Percentiles rank a stretch among this genome's conserved stretches.
Evolutionary conservation across 2,113 vertebrate species (phyloP).

Genomic region (Melospiza georgiana): DNA sequence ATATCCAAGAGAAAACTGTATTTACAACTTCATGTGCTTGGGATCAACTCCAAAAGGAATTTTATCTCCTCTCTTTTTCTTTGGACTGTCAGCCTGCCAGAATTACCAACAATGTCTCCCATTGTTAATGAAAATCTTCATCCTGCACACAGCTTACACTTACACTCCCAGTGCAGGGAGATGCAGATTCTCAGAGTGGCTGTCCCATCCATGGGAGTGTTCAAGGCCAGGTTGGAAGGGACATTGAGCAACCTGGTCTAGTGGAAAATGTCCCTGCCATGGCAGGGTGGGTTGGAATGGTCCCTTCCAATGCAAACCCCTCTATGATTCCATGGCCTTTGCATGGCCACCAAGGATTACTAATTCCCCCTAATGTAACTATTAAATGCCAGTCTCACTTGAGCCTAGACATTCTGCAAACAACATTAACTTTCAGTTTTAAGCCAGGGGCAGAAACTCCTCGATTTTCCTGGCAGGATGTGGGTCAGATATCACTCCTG

Average conservation of each 20-base stretch:
- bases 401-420: not conserved
- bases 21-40: not conserved
- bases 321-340: not conserved
- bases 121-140: not conserved
- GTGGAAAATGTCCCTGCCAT: not conserved
- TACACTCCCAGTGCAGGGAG: not conserved
- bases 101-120: not conserved
- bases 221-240: not conserved
- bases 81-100: not conserved
- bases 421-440: not conserved
- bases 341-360: not conserved
- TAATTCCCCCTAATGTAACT: not conserved
- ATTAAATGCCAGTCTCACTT: not conserved
- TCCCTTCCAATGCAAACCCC: not conserved
- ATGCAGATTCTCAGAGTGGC: not conserved
- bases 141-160: not conserved
- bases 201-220: not conserved
- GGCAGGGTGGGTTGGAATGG: not conserved
- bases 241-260: not conserved
- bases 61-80: not conserved
- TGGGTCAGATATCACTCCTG: not conserved
- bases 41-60: not conserved
- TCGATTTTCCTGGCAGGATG: not conserved
- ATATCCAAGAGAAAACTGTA: not conserved
- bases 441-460: not conserved